Conservation (phyloP, 2,797 vertebrate species). For the Myotis pilosus region DNA sequence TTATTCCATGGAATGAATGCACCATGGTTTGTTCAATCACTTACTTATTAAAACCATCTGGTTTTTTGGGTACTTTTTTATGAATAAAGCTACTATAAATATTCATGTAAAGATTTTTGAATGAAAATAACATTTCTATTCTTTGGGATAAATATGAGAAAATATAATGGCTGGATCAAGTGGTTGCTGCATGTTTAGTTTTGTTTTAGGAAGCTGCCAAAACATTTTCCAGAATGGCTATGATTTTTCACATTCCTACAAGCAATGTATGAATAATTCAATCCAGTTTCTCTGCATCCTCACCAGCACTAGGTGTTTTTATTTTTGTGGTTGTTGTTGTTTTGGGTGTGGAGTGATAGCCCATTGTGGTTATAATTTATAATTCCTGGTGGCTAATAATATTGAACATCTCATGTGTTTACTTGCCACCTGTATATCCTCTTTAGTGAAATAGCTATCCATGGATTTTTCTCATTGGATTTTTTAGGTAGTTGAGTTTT, state of each 20-base stretch:
- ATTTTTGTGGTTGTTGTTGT: background rate
- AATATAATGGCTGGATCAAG: background rate
- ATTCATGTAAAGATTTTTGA: background rate
- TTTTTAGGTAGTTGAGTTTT: background rate
- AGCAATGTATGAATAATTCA: background rate
- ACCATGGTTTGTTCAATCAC: background rate
- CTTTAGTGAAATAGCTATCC: background rate
- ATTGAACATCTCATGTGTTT: background rate
- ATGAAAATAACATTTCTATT: background rate
- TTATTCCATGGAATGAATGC: background rate
- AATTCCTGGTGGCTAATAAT: background rate
- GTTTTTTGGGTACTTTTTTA: background rate
- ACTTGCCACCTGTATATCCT: background rate
- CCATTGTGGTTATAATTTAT: background rate
- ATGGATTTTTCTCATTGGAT: background rate
- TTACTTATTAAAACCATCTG: background rate
- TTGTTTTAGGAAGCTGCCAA: background rate
- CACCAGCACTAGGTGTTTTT: background rate
- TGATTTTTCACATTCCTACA: background rate
- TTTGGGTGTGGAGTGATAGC: background rate
- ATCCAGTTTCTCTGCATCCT: background rate
- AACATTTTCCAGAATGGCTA: background rate
- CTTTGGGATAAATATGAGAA: background rate
- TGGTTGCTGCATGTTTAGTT: background rate
- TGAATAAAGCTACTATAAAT: background rate